Evolutionary conservation across 2,888 invertebrate genomes (phyloP), one percentile per base, ranked within the genome.

Genomic region (Pyrochroa serraticornis): DNA sequence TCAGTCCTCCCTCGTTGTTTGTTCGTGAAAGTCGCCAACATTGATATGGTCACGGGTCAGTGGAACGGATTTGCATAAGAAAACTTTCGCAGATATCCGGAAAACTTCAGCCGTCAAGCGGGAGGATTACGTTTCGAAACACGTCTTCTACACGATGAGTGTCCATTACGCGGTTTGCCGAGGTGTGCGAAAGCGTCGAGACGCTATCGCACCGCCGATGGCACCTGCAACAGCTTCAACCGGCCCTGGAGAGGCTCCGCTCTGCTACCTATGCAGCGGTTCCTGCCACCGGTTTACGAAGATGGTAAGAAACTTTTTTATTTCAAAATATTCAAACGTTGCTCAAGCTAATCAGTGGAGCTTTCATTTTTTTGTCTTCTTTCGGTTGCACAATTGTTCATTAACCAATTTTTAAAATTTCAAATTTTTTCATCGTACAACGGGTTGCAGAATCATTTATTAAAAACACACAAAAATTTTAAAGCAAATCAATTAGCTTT

Each of bases 141-240:
- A 9, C 62, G 67, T 46, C 61, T 69, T 10, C 55, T 68, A 5
- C 57, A 63, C 14, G 71, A 71, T 14, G 67, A 86, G 55, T 92
- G 92, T 68, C 91, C 91, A 0, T 81, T 86, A 1, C 82, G 84
- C 41, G 87, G 86, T 7, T 78, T 81, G 2, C 89, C 90, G 0
- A 84, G 85, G 64, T 92, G 92, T 72, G 85, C 88, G 48, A 83
- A 87, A 6, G 88, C 89, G 22, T 84, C 88, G 9, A 84, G 84
- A 71, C 80, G 88, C 60, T 95, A 92, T 79, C 86, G 95, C 48
- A 92, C 92, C 0, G 86, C 91, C 50, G 93, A 94, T 73, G 95
- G 95, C 33, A 91, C 92, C 33, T 95, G 95, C 79, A 95, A 95
- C 79, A 95, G 95, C 79, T 79, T 87, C 47, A 82, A 83, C 48